Conservation (phyloP, 2,888 invertebrate species). For the Apamea monoglypha region DNA sequence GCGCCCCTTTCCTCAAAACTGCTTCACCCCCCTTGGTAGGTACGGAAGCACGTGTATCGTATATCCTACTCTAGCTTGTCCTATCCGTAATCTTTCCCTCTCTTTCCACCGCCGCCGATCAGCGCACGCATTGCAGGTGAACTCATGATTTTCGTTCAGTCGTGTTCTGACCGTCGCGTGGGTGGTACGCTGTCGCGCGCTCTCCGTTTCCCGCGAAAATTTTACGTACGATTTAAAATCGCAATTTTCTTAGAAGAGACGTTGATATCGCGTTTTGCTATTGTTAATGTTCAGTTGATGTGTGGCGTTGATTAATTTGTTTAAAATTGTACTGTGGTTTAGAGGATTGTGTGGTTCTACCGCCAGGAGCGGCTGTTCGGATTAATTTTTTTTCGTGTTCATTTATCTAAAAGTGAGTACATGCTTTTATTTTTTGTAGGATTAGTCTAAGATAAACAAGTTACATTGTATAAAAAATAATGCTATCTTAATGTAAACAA, state of each 20-base stretch:
- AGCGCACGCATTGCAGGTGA: constrained; percentile 90
- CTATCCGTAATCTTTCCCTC: constrained; percentile 65
- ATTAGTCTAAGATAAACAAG: not conserved
- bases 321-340: constrained; percentile 73
- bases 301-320: constrained; percentile 78
- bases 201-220: constrained; percentile 87
- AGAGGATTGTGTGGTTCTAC: constrained; percentile 74
- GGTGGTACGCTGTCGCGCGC: constrained; percentile 76
- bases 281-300: constrained; percentile 75
- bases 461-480: not conserved
- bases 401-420: constrained; percentile 68
- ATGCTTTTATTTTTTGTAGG: constrained; percentile 22
- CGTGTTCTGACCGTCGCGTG: constrained; percentile 79
- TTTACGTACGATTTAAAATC: constrained; percentile 71
- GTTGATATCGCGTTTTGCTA: constrained; percentile 61
- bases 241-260: constrained; percentile 60
- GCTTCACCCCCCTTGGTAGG: constrained; percentile 80
- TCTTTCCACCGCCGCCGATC: constrained; percentile 78
- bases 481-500: constrained; percentile 11
- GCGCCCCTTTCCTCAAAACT: constrained; percentile 85
- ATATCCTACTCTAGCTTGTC: constrained; percentile 72
- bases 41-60: constrained; percentile 84
- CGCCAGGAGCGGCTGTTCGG: constrained; percentile 65
- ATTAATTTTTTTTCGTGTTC: constrained; percentile 67
- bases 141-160: constrained; percentile 76